phyloP scores from a whole-genome alignment of 1,140 invertebrate genomes.

The Eumaeus atala region DNA sequence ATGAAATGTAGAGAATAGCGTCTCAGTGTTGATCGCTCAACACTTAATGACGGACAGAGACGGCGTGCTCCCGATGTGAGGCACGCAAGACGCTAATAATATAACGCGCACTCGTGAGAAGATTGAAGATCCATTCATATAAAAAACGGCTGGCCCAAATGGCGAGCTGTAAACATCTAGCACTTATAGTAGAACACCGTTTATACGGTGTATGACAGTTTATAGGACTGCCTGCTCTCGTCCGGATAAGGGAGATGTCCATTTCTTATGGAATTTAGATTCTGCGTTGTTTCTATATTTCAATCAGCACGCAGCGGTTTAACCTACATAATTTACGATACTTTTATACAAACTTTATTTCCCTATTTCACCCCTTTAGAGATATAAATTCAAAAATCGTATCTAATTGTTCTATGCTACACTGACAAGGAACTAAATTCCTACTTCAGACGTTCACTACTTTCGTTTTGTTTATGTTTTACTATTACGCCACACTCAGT shows the following conservation, averaged over 20 bases:
- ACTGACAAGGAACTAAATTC: no score
- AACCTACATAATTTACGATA: background rate
- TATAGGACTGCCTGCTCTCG: background rate
- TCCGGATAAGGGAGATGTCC: background rate
- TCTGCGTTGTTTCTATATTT: background rate
- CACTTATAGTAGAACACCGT: slow-evolving; percentile 19
- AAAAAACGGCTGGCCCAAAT: slow-evolving; percentile 12
- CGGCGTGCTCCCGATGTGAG: background rate
- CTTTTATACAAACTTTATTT: no score
- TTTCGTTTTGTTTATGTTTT: no score
- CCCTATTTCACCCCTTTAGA: no score
- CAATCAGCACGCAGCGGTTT: background rate
- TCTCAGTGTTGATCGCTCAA: background rate
- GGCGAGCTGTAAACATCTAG: slow-evolving; percentile 16
- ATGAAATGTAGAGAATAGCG: background rate
- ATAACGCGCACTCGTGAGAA: background rate
- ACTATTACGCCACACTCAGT: no score
- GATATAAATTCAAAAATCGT: no score
- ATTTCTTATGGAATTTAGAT: background rate
- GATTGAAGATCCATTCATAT: slow-evolving; percentile 10
- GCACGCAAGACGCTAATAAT: background rate
- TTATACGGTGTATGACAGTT: background rate
- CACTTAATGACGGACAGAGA: background rate
- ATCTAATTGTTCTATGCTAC: no score
- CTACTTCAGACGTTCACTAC: no score